A percentile compares a stretch with the other conserved stretches of the same genome.
Evolutionary conservation across 2,797 vertebrate genomes (phyloP).

Genomic region (Linurgus olivaceus): DNA sequence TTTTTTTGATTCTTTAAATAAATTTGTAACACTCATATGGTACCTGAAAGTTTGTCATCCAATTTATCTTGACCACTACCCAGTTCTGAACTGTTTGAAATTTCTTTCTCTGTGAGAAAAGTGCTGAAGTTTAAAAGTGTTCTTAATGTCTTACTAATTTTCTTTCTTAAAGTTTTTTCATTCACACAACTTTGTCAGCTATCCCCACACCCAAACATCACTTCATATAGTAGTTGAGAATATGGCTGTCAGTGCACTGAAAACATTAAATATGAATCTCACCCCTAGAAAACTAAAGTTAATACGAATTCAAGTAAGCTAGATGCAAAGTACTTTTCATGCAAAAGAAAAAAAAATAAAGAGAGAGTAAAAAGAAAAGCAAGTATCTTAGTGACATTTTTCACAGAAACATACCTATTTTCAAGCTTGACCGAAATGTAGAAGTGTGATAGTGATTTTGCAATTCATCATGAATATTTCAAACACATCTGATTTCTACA

Average conservation of each 20-base stretch:
- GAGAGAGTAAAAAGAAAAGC: neutral
- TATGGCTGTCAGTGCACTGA: neutral
- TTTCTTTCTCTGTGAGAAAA: neutral
- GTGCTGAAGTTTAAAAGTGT: neutral
- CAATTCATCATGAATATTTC: constrained; percentile 37
- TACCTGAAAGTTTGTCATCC: neutral
- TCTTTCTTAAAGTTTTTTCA: neutral
- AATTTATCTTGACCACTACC: neutral
- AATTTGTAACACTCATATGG: neutral
- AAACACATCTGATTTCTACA: constrained; percentile 28
- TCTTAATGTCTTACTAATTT: neutral
- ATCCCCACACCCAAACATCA: neutral
- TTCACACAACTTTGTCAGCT: neutral
- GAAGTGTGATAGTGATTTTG: neutral
- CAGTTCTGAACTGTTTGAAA: neutral
- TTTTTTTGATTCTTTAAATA: neutral
- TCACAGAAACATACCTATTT: constrained; percentile 32
- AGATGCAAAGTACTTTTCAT: neutral
- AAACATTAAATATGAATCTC: neutral
- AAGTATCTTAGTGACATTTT: neutral
- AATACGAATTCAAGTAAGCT: neutral
- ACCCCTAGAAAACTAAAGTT: neutral
- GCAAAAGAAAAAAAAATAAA: neutral
- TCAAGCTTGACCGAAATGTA: constrained; percentile 9
- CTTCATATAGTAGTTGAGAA: neutral